Percentiles rank a stretch among this genome's conserved stretches.
Conservation (phyloP, 2,113 vertebrate genomes). For the Archocentrus centrarchus region DNA sequence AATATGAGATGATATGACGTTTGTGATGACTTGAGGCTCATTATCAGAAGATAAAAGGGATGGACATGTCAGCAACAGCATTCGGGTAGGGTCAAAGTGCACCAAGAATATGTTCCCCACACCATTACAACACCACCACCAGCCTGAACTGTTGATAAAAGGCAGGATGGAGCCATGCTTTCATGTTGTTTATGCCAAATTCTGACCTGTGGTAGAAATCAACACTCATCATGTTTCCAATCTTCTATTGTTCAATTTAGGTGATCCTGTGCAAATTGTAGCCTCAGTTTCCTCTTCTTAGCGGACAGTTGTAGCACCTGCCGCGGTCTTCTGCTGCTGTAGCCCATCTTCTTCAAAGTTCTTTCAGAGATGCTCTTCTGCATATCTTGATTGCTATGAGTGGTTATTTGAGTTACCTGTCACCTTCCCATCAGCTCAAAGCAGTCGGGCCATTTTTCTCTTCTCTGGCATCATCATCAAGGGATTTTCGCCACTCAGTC, state of each 20-base stretch:
- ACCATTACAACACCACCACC: not conserved
- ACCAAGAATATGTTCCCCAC: not conserved
- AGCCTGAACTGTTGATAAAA: fast-evolving
- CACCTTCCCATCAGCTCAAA: not conserved
- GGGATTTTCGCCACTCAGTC: no score
- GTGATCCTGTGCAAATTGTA: not conserved
- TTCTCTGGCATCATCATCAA: not conserved
- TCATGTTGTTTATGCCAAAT: not conserved
- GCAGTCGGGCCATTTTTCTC: no score
- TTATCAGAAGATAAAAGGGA: not conserved
- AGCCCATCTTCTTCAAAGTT: not conserved
- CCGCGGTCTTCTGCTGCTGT: not conserved
- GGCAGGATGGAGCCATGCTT: not conserved
- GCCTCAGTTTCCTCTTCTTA: not conserved
- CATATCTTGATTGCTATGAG: not conserved
- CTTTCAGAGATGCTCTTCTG: not conserved
- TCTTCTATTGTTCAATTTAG: not conserved
- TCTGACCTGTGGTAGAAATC: not conserved
- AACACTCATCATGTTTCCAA: not conserved
- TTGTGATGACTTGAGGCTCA: not conserved
- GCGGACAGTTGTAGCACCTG: not conserved
- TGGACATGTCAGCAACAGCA: not conserved
- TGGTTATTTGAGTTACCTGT: not conserved
- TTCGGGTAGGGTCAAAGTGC: not conserved
- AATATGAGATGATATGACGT: not conserved